Conservation (phyloP, 1,140 invertebrate genomes). For the Ridgeia piscesae region DNA sequence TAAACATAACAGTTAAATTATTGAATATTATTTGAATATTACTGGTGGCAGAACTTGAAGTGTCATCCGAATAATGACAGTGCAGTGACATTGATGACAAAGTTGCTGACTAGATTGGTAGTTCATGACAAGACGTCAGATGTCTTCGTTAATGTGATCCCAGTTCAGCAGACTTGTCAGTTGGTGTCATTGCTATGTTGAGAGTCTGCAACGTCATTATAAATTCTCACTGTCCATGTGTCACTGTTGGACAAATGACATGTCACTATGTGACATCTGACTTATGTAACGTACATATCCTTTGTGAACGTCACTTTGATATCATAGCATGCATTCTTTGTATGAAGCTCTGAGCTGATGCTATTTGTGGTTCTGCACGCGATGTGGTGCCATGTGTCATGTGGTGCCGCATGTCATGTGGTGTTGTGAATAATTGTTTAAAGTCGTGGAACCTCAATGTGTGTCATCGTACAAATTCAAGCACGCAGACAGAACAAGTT, state of each 20-base stretch:
- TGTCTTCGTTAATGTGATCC: not conserved
- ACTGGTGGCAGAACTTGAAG: not conserved
- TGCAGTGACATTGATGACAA: not conserved
- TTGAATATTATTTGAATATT: not conserved
- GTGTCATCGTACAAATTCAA: not conserved
- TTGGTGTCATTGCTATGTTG: not conserved
- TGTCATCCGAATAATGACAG: not conserved
- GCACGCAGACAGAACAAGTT: not conserved
- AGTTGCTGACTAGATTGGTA: not conserved
- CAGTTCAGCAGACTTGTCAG: not conserved
- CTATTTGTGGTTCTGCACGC: not conserved
- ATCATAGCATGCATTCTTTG: not conserved
- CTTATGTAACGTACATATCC: not conserved
- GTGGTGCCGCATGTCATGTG: not conserved
- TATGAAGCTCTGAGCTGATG: not conserved
- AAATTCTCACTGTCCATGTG: not conserved
- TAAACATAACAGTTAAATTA: not conserved
- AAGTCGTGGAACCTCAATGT: not conserved
- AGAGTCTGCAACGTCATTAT: not conserved
- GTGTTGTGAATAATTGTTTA: not conserved
- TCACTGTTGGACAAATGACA: not conserved
- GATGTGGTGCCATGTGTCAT: not conserved
- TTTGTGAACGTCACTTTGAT: not conserved
- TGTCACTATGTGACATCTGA: not conserved
- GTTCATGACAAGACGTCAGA: not conserved